Evolutionary conservation across 2,113 vertebrate species (phyloP), one percentile per base, ranked within the genome.

Genomic region (Gasterosteus aculeatus): DNA sequence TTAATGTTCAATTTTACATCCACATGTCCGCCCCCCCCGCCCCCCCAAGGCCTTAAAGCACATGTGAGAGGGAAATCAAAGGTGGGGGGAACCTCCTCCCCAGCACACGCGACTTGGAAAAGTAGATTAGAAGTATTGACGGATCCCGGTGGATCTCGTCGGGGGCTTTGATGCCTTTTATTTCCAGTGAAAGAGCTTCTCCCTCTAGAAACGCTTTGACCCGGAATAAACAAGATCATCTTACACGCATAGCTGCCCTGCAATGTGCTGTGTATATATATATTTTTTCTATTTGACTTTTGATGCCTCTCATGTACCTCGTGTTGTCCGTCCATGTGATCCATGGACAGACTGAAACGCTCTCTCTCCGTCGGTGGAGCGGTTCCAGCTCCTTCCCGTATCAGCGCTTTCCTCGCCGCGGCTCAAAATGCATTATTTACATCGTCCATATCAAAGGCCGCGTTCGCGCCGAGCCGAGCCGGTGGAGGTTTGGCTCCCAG

Each of bases 371-470:
- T 53, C 10, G 49, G 19, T 8, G 49, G 19, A 22, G 49, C 5
- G 19, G n/a, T n/a, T 53, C 19, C 10, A 53, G 19, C 10, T 22
- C 10, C 49, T 7, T 33, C 31, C 54, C 35, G 10, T 12, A 58
- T 71, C 65, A 47, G 70, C 14, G 16, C 29, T 58, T 69, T 59
- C 10, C 1, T 10, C n/a, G n/a, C n/a, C n/a, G 61, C 53, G 2
- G 15, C 66, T 83, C 29, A 65, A 26, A 26, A 77, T 83, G 81
- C 77, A 83, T 87, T 85, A 91, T 90, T 91, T 67, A 88, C 69
- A 79, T 77, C 47, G 49, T 77, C 71, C 76, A 75, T 78, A 87
- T 85, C 80, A 84, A 87, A 87, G 80, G 33, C 72, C 49, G 54
- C n/a, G 82, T 82, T 82, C 42, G 42, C 58, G 38, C 26, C 54